A percentile compares a stretch with the other conserved stretches of the same genome.
These are phyloP conservation scores for Bombus turneri DNA, from an alignment of 1,140 invertebrate genomes.

Conservation along the genomic window DNA sequence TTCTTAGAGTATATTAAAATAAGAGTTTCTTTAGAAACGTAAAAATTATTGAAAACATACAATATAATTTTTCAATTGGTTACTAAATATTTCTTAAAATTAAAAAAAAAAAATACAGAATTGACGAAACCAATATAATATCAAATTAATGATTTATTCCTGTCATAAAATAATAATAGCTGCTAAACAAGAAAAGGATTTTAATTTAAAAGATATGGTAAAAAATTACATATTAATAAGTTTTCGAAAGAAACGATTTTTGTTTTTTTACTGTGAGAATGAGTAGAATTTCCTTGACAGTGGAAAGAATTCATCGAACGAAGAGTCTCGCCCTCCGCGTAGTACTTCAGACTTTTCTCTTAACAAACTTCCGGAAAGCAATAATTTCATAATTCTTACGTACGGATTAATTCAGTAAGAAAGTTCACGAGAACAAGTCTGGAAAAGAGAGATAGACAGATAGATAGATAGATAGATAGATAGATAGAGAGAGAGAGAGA, in stretches of 20 bases:
- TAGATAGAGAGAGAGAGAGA: background rate
- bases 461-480: background rate
- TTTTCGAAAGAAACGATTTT: background rate
- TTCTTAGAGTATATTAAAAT: too few species aligned
- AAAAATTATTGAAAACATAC: background rate
- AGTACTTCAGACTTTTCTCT: slow-evolving; percentile 1
- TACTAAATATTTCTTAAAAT: too few species aligned
- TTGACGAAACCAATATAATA: too few species aligned
- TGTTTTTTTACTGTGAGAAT: background rate
- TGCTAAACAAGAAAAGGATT: too few species aligned
- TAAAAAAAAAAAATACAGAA: too few species aligned
- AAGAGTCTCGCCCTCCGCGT: too few species aligned
- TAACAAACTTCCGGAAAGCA: slow-evolving; percentile 17
- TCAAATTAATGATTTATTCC: too few species aligned
- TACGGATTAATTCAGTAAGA: slow-evolving; percentile 21
- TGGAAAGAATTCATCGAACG: background rate
- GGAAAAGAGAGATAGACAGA: background rate
- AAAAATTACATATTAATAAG: background rate
- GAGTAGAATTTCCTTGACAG: background rate
- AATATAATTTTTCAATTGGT: too few species aligned
- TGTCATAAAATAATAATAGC: too few species aligned
- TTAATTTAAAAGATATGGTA: too few species aligned
- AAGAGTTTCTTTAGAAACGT: background rate
- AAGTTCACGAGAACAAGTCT: slow-evolving; percentile 37
- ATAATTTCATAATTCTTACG: slow-evolving; percentile 44